These are phyloP conservation scores for Carcina quercana DNA, from an alignment of 2,888 invertebrate species.

Conservation along the genomic window DNA sequence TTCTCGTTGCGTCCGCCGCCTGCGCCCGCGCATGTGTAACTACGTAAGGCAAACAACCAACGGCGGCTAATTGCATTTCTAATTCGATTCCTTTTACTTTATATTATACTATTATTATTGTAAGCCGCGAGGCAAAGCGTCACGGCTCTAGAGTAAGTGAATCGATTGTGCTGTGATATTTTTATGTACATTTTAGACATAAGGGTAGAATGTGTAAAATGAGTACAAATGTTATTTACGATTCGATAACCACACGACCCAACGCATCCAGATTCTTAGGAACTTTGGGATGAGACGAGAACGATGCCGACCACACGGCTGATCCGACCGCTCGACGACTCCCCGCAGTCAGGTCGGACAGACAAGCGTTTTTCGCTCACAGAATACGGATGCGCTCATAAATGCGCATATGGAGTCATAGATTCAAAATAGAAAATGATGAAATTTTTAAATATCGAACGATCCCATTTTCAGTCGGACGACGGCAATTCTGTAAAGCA, in stretches of 20 bases:
- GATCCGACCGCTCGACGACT: too few species aligned
- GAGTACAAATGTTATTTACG: conserved; percentile 62
- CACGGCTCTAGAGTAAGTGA: conserved; percentile 64
- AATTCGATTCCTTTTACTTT: conserved; percentile 66
- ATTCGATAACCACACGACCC: conserved; percentile 16
- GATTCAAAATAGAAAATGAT: conserved; percentile 11
- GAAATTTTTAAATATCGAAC: conserved; percentile 1
- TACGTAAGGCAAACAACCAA: conserved; percentile 1
- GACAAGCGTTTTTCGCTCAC: not conserved
- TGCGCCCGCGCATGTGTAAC: not conserved
- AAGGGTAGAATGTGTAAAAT: conserved; percentile 54
- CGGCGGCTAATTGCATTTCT: conserved; percentile 51
- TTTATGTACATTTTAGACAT: conserved; percentile 70
- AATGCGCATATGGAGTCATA: conserved; percentile 17
- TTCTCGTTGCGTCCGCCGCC: not conserved
- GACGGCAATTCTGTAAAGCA: too few species aligned
- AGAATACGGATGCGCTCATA: conserved; percentile 8
- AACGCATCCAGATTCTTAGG: conserved; percentile 15
- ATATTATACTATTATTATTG: conserved; percentile 44
- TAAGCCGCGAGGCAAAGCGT: conserved; percentile 57
- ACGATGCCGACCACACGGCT: not conserved
- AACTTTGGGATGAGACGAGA: too few species aligned
- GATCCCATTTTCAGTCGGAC: conserved; percentile 5
- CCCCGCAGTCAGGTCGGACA: not conserved
- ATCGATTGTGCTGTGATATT: conserved; percentile 75